These are phyloP conservation scores for Erythrolamprus reginae DNA, from an alignment of 2,113 vertebrate species.

Conservation along the genomic window DNA sequence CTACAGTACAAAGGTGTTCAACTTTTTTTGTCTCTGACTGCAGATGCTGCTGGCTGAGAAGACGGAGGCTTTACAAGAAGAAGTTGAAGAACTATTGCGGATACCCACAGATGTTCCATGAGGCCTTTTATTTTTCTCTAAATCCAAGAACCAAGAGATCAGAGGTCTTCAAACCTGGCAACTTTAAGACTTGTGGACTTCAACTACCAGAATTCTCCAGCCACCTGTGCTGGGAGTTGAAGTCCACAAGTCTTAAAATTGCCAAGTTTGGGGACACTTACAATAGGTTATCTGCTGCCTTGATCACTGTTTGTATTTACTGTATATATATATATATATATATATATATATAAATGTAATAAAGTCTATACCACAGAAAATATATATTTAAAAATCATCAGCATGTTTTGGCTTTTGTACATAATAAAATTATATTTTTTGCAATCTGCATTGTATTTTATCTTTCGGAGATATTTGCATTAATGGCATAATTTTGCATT, in stretches of 20 bases:
- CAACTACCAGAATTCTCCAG: too few species aligned
- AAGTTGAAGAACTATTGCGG: conserved; percentile 82
- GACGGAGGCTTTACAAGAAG: conserved; percentile 88
- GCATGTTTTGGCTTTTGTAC: not conserved
- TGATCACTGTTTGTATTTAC: conserved; percentile 24
- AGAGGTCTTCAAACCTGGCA: too few species aligned
- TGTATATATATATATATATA: too few species aligned
- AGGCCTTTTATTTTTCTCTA: not conserved
- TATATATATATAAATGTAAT: conserved; percentile 36
- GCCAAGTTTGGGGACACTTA: too few species aligned
- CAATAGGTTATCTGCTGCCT: not conserved
- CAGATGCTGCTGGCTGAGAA: conserved; percentile 94
- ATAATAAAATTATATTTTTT: not conserved
- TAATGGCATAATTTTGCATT: not conserved
- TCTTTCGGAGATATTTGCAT: not conserved
- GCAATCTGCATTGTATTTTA: not conserved
- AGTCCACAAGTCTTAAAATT: too few species aligned
- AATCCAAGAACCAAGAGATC: conserved; percentile 14
- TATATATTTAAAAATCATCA: conserved; percentile 1
- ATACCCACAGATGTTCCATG: conserved; percentile 75
- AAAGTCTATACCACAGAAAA: conserved; percentile 21
- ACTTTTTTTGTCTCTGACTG: conserved; percentile 10
- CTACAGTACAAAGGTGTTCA: not conserved
- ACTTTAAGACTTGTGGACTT: too few species aligned
- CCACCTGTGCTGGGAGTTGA: too few species aligned